Evolutionary conservation across 2,888 invertebrate species (phyloP).

Genomic region (Callyntrura guangdongensis): DNA sequence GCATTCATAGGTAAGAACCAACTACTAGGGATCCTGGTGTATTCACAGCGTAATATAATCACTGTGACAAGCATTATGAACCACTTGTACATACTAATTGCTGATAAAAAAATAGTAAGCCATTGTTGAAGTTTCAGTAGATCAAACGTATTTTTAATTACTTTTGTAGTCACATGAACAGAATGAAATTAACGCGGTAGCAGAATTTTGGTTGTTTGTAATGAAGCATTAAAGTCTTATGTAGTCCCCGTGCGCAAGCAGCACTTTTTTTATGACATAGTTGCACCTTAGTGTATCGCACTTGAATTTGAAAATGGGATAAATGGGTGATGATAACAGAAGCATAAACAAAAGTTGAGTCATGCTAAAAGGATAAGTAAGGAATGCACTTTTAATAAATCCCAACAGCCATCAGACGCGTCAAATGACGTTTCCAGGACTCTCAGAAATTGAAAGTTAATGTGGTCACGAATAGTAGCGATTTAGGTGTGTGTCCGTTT

Average conservation of each 20-base stretch:
- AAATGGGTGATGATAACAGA: background rate
- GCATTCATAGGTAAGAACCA: background rate
- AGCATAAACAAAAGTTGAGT: background rate
- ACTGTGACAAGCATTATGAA: conserved; percentile 49
- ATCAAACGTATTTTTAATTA: conserved; percentile 71
- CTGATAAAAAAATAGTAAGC: conserved; percentile 46
- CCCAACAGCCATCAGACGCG: too few species aligned
- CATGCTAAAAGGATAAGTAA: background rate
- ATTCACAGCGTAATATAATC: conserved; percentile 37
- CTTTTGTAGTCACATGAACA: conserved; percentile 59
- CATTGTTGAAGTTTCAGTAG: conserved; percentile 13
- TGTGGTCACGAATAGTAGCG: too few species aligned
- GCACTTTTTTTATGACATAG: background rate
- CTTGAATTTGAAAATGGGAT: background rate
- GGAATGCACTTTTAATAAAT: background rate
- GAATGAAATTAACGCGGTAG: conserved; percentile 26
- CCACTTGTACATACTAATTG: conserved; percentile 77
- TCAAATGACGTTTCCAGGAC: too few species aligned
- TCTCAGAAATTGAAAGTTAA: too few species aligned
- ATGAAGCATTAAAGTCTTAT: conserved; percentile 1
- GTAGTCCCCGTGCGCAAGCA: too few species aligned
- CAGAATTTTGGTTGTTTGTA: conserved; percentile 39
- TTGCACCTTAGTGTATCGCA: background rate
- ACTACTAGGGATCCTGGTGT: background rate
- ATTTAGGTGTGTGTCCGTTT: too few species aligned